These are phyloP conservation scores for Phyllotreta striolata DNA, from an alignment of 2,888 invertebrate genomes.

Conservation along the genomic window DNA sequence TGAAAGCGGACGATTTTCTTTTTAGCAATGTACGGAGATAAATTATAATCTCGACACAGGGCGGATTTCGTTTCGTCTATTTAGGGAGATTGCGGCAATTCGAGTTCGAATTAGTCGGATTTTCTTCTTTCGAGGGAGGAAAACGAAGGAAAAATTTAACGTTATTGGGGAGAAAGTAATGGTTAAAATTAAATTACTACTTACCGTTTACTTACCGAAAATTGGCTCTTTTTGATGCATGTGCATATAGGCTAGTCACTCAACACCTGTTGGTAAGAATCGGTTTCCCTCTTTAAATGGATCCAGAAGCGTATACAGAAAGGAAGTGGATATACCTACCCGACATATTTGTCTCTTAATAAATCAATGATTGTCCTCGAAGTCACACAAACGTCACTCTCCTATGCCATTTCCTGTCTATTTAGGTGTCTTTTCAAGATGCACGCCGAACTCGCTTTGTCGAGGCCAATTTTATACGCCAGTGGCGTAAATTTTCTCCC, in stretches of 20 bases:
- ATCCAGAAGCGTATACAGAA: conserved; percentile 30
- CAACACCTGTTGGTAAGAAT: conserved; percentile 24
- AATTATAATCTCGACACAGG: conserved; percentile 16
- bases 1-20: conserved; percentile 26
- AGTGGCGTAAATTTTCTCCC: conserved; percentile 2
- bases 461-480: conserved; percentile 3
- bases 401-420: conserved; percentile 40
- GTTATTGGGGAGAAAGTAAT: neutral
- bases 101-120: conserved; percentile 6
- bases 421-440: conserved; percentile 39
- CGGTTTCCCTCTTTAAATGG: conserved; percentile 32
- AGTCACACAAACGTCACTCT: conserved; percentile 38
- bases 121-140: neutral
- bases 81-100: conserved; percentile 8
- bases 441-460: conserved; percentile 16
- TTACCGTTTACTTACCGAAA: neutral
- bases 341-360: conserved; percentile 43
- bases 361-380: conserved; percentile 43
- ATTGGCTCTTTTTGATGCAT: neutral
- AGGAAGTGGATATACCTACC: conserved; percentile 37
- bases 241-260: conserved; percentile 1
- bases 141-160: neutral
- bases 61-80: conserved; percentile 1
- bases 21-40: conserved; percentile 5
- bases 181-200: conserved; percentile 3